Base-by-base conservation (phyloP, 2,888 invertebrate species). In the Carabus problematicus region DNA sequence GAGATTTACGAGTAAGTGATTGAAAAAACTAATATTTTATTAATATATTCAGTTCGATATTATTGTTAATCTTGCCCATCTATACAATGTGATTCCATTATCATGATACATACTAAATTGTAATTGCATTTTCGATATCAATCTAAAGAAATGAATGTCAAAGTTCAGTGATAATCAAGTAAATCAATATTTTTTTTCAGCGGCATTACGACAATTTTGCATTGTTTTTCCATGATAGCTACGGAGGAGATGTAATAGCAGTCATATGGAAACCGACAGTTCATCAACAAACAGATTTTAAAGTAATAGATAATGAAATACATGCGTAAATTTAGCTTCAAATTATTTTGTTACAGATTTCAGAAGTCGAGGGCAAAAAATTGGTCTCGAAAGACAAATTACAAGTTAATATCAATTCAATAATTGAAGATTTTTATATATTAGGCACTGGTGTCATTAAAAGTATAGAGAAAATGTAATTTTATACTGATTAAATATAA, bases 201-300 rank as follows among this genome's bases (percentile, higher is more conserved):
- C 29, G 29, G 6, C 29, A 87, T 39, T 95, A 90, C 79, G 85
- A 85, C 0, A 90, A 94, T 8, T 88, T 89, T 77, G 96, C 95
- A 0, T 79, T 94, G 64, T 97, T 98, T 80, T 97, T 97, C 83
- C 89, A 95, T 81, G 93, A 98, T 81, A 83, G 86, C 0, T 94
- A 91, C 80, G 96, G 95, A n/a, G 96, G 96, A 0, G 85, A 86
- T 72, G 84, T 88, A n/a, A 91, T 98, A 72, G 93, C 90, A 0
- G 91, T 96, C 52, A 81, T 97, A 39, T 93, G 96, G 89, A 93
- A 90, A 75, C 94, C 95, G 0, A 83, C 86, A 56, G 84, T 87
- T 0, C 79, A 86, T 9, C 84, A 87, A 47, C 76, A 82, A 4
- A 86, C 84, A 71, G 89, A 91, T 0, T 92, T 95, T 74, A 93